These are phyloP conservation scores for Steromphala cineraria DNA, from an alignment of 2,888 invertebrate genomes.

Conservation along the genomic window DNA sequence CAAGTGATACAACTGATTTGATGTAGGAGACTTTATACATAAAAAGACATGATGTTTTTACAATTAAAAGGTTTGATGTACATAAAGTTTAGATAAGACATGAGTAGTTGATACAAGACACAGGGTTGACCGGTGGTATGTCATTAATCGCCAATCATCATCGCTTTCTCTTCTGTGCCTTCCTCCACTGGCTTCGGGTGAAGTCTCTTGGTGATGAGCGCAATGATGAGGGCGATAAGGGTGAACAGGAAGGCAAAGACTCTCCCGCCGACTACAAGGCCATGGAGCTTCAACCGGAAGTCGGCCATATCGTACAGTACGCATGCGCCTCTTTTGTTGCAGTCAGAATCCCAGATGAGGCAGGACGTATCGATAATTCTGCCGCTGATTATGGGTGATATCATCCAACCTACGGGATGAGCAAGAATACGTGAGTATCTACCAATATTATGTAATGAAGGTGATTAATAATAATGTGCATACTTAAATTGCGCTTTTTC, in stretches of 20 bases:
- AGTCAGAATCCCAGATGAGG: not conserved
- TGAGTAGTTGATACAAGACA: too few relatives aligned
- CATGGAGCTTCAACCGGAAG: not conserved
- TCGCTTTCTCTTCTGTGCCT: not conserved
- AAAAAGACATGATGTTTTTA: too few relatives aligned
- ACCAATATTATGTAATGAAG: too few relatives aligned
- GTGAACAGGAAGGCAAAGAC: not conserved
- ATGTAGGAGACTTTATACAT: too few relatives aligned
- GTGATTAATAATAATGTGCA: too few relatives aligned
- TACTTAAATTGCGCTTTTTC: too few relatives aligned
- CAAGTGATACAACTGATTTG: too few relatives aligned
- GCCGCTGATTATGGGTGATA: not conserved
- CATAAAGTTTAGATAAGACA: too few relatives aligned
- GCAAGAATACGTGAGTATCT: too few relatives aligned
- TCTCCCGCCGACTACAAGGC: not conserved
- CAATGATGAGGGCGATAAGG: not conserved
- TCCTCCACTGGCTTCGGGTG: not conserved
- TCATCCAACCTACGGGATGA: not conserved
- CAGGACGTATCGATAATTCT: not conserved
- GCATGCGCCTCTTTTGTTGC: not conserved
- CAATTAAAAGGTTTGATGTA: too few relatives aligned
- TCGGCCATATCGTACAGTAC: not conserved
- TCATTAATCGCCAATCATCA: not conserved
- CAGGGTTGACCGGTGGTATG: too few relatives aligned
- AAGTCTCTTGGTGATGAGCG: not conserved